Evolutionary conservation across 2,888 invertebrate species (phyloP), one percentile per base, ranked within the genome.

Genomic region (Oxycera nigricornis): DNA sequence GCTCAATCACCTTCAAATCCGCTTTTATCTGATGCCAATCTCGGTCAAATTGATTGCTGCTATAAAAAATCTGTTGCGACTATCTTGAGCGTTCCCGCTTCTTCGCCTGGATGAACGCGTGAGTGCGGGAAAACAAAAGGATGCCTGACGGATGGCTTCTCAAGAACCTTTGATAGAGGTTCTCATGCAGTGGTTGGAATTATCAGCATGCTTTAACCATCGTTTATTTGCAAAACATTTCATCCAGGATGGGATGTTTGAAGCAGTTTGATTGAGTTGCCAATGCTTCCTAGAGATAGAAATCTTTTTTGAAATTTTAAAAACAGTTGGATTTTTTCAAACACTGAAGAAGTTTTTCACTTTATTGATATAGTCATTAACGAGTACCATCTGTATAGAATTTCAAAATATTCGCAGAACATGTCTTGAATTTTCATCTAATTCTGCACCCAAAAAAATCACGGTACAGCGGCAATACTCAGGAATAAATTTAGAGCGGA

Each of bases 1-100:
- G 76, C 76, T 76, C 76, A 76, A 76, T 76, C 76, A 76, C 76
- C 73, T 68, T 61, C 73, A 74, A 76, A 74, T 74, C 62, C 62
- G 73, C 70, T 76, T 68, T 70, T 65, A 73, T 73, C 73, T 65
- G 65, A 61, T 31, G 61, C 41, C 20, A 61, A 73, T 26, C 65
- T 62, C 17, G 41, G 20, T 68, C 20, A 76, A 76, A 76, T 76
- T 76, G 76, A 76, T 76, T 76, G 76, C 76, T 30, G 26, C 74
- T 65, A 57, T 67, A 76, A 73, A 74, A 76, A 76, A 74, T 76
- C 74, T 76, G 76, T 76, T 76, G 74, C 74, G 74, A 72, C 30
- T 30, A 70, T 52, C 67, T 39, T 7, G 17, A 9, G 22, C 9
- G 4, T 17, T 22, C 24, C 55, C 24, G 9, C 22, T 0, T 0